phyloP scores from a whole-genome alignment of 2,888 invertebrate genomes.

The Aelia acuminata region DNA sequence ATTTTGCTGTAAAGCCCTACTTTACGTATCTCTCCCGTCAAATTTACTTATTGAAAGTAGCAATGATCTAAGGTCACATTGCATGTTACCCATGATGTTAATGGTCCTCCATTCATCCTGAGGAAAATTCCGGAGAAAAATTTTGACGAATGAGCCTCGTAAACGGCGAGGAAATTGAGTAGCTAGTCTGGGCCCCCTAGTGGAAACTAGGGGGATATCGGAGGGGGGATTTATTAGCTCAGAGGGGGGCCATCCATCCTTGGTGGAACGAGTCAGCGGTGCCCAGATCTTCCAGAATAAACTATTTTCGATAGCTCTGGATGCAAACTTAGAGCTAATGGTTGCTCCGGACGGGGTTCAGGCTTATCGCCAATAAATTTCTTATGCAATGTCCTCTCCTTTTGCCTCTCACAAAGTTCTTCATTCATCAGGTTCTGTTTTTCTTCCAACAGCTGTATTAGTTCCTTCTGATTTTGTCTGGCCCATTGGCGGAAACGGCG shows the following conservation, averaged over 20 bases:
- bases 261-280: not conserved
- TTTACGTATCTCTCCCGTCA: no score
- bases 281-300: not conserved
- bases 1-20: no score
- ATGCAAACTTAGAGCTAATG: not conserved
- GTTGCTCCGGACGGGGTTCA: not conserved
- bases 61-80: no score
- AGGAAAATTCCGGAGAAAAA: not conserved
- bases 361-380: not conserved
- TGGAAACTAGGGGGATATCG: not conserved
- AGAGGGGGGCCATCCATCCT: not conserved
- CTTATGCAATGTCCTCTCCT: not conserved
- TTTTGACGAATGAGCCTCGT: slow-evolving; percentile 12
- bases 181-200: not conserved
- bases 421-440: not conserved
- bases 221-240: slow-evolving; percentile 10
- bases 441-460: not conserved
- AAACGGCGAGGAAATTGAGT: slow-evolving; percentile 1
- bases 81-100: not conserved
- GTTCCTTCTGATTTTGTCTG: not conserved
- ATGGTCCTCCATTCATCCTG: not conserved
- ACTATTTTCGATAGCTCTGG: not conserved
- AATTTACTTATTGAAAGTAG: no score
- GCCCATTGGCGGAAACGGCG: no score
- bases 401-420: not conserved